Percentiles rank a stretch among this genome's conserved stretches.
Conservation (phyloP, 2,888 invertebrate genomes). For the Trichopria drosophilae region DNA sequence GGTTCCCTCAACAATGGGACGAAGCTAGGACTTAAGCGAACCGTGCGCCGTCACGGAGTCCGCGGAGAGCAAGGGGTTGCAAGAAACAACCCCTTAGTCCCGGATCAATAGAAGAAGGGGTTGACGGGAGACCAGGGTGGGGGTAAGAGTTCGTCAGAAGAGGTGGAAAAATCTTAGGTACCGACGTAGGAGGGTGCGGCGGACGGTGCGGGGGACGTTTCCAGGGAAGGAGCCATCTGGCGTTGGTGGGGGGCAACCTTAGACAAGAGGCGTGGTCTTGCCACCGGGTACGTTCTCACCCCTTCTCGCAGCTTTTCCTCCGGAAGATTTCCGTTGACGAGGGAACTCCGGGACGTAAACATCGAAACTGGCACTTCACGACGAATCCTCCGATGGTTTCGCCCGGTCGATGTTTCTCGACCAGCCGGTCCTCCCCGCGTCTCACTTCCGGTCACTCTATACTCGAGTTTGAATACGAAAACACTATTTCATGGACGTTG, state of each 20-base stretch:
- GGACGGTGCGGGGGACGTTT: background rate
- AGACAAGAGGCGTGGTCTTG: conserved; percentile 57
- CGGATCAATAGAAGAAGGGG: conserved; percentile 57
- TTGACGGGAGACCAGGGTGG: conserved; percentile 37
- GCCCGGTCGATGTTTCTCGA: no score
- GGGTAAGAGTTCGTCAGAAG: conserved; percentile 39
- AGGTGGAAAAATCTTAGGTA: conserved; percentile 53
- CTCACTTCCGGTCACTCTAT: background rate
- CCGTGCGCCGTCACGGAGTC: conserved; percentile 24
- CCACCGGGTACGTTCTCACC: conserved; percentile 41
- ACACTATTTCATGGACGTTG: no score
- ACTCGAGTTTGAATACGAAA: no score
- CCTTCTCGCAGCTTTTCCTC: conserved; percentile 35
- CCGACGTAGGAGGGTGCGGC: conserved; percentile 31
- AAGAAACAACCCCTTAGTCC: conserved; percentile 54
- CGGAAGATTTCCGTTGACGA: conserved; percentile 34
- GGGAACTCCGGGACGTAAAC: no score
- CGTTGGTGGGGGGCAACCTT: conserved; percentile 53
- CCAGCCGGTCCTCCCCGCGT: no score
- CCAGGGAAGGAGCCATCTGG: conserved; percentile 10
- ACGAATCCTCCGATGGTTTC: conserved; percentile 2
- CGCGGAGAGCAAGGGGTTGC: conserved; percentile 34
- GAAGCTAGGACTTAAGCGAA: conserved; percentile 24
- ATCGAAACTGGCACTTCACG: no score
- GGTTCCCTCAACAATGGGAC: background rate